Evolutionary conservation across 2,888 invertebrate species (phyloP), one percentile per base, ranked within the genome.

Genomic region (Pollenia angustigena): DNA sequence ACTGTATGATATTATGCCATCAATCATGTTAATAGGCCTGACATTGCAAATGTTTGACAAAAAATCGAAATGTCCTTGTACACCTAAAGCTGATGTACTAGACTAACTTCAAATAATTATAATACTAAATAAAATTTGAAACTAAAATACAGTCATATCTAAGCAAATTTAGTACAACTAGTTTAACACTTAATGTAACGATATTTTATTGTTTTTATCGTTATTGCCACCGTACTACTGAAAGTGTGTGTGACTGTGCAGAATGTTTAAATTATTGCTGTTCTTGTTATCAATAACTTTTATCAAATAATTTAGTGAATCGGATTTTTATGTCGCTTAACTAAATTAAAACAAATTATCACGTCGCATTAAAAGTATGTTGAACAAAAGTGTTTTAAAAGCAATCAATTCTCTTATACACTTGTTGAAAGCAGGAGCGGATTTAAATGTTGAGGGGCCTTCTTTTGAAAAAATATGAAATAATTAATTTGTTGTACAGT

Each of bases 341-440:
- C 66, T 60, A 85, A 81, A 85, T 85, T 72, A 42, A 52, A 81
- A 78, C 54, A 81, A 81, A 72, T 72, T 81, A 81, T 72, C 58
- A 71, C 56, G 42, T 69, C 23, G 48, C 56, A 64, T 66, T 79
- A 84, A 72, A 76, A 72, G 9, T 64, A 52, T 83, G 84, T 84
- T 84, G 32, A 50, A 84, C 79, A 68, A 18, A 64, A 79, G 52
- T 71, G 50, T 40, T 52, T 18, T 40, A 68, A 74, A 69, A 12
- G 18, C 56, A 75, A 75, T 80, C 80, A 75, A 50, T 32, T 58
- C 48, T 60, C 71, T 23, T 52, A 16, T 23, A 23, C 16, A 40
- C 44, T 69, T 23, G 4, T 18, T 40, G 58, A 42, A 60, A 56
- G 9, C 52, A 14, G 52, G 6, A 40, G 52, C 46, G 56, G 52